These are phyloP conservation scores for Lates japonicus DNA, from an alignment of 2,797 vertebrate species.

Conservation along the genomic window DNA sequence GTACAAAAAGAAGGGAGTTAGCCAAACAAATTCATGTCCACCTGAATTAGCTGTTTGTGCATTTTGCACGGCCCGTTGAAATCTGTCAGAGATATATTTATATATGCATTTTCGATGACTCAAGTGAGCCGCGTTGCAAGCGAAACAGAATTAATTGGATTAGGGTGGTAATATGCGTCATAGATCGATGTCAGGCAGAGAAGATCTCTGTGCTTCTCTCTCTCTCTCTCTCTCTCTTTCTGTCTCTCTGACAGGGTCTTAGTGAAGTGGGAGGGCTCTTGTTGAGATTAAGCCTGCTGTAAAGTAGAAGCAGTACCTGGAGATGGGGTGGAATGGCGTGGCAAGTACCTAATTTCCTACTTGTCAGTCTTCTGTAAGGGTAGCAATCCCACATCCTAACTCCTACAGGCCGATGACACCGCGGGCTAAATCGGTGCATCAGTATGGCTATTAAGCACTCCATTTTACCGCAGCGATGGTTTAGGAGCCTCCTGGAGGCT, in stretches of 20 bases:
- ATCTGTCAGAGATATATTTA: slow-evolving; percentile 70
- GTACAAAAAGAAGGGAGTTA: slow-evolving; percentile 19
- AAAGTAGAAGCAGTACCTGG: slow-evolving; percentile 54
- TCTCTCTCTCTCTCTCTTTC: slow-evolving; percentile 8
- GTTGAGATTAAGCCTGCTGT: slow-evolving; percentile 69
- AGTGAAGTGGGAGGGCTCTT: slow-evolving; percentile 65
- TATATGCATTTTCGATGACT: slow-evolving; percentile 75
- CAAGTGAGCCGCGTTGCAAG: slow-evolving; percentile 65
- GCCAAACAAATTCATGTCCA: slow-evolving; percentile 39
- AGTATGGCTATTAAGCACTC: slow-evolving; percentile 27
- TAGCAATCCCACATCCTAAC: slow-evolving; percentile 43
- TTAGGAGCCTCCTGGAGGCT: slow-evolving; percentile 33
- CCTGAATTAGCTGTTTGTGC: slow-evolving; percentile 65
- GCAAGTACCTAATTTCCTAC: slow-evolving; percentile 67
- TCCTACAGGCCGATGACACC: slow-evolving; percentile 40
- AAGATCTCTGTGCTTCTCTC: slow-evolving; percentile 53
- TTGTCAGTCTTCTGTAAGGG: slow-evolving; percentile 60
- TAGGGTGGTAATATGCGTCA: slow-evolving; percentile 80
- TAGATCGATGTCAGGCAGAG: slow-evolving; percentile 82
- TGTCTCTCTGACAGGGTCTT: slow-evolving; percentile 49
- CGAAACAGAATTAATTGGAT: slow-evolving; percentile 82
- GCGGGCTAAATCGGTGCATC: slow-evolving; percentile 4
- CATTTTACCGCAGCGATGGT: slow-evolving; percentile 26
- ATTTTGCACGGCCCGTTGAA: slow-evolving; percentile 58
- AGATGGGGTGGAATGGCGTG: slow-evolving; percentile 35